These are phyloP conservation scores for Pantherophis guttatus DNA, from an alignment of 2,113 vertebrate species.

Conservation along the genomic window DNA sequence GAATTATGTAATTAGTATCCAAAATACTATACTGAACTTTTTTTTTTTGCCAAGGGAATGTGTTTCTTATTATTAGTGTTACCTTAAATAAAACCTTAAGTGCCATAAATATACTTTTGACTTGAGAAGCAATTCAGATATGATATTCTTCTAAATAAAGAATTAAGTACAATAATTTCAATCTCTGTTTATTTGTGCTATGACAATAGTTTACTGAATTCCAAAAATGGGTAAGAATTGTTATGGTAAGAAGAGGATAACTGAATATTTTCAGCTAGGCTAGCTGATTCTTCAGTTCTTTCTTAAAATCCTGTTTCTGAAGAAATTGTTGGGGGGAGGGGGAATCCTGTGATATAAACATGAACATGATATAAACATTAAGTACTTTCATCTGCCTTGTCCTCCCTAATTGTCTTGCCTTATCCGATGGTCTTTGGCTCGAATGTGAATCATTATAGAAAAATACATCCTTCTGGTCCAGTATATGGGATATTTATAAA, in stretches of 20 bases:
- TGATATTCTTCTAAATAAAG: neutral
- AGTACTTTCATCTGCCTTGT: too few species aligned
- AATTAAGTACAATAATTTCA: neutral
- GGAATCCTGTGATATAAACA: too few species aligned
- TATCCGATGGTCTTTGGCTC: too few species aligned
- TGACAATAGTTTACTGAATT: neutral
- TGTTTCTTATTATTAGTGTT: neutral
- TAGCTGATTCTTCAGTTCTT: too few species aligned
- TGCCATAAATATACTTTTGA: neutral
- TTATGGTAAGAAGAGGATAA: neutral
- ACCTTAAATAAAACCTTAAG: conserved; percentile 16
- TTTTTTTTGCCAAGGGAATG: conserved; percentile 7
- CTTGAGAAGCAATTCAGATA: neutral
- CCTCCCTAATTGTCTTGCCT: too few species aligned
- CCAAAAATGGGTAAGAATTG: neutral
- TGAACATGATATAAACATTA: too few species aligned
- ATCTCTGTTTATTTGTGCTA: neutral
- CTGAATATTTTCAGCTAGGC: too few species aligned
- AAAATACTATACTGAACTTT: neutral
- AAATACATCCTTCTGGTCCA: too few species aligned
- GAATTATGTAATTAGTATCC: conserved; percentile 12
- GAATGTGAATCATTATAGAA: too few species aligned
- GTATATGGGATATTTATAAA: too few species aligned
- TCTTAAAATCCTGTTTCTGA: too few species aligned
- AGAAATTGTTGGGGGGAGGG: too few species aligned